Conservation (phyloP, 2,888 invertebrate genomes). For the Diplolepis rosae region DNA sequence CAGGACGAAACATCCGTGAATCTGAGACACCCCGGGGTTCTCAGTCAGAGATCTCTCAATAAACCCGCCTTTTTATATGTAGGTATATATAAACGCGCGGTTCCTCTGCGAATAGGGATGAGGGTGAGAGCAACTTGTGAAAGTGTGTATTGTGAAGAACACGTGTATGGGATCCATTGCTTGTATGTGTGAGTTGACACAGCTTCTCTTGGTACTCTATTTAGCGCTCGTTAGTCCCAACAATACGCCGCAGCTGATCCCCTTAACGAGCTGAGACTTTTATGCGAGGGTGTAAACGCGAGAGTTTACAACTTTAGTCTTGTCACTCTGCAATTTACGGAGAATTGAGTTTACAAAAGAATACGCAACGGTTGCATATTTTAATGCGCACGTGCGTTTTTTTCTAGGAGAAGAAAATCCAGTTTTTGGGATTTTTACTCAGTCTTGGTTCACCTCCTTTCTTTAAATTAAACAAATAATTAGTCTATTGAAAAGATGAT, state of each 20-base stretch:
- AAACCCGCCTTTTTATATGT: slow-evolving; percentile 16
- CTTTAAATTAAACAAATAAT: too few species aligned
- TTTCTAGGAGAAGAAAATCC: not conserved
- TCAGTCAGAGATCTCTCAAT: slow-evolving; percentile 28
- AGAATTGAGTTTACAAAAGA: slow-evolving; percentile 17
- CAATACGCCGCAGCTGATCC: slow-evolving; percentile 70
- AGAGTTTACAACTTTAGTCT: slow-evolving; percentile 27
- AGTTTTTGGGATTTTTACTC: too few species aligned
- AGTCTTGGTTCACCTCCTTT: too few species aligned
- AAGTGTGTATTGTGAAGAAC: not conserved
- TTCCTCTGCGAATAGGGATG: not conserved
- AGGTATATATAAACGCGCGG: not conserved
- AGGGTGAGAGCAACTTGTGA: not conserved
- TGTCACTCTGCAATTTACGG: slow-evolving; percentile 29
- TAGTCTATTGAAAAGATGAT: too few species aligned
- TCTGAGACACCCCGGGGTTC: slow-evolving; percentile 58
- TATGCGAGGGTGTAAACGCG: slow-evolving; percentile 59
- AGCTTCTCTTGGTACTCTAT: slow-evolving; percentile 59
- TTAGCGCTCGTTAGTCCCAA: slow-evolving; percentile 71
- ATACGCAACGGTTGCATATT: not conserved
- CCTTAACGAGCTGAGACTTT: slow-evolving; percentile 62
- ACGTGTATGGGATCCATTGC: not conserved
- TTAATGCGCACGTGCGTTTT: not conserved
- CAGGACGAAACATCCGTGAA: slow-evolving; percentile 59
- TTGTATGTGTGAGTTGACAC: slow-evolving; percentile 41